phyloP scores from a whole-genome alignment of 2,113 vertebrate genomes.

The Otocyon megalotis region DNA sequence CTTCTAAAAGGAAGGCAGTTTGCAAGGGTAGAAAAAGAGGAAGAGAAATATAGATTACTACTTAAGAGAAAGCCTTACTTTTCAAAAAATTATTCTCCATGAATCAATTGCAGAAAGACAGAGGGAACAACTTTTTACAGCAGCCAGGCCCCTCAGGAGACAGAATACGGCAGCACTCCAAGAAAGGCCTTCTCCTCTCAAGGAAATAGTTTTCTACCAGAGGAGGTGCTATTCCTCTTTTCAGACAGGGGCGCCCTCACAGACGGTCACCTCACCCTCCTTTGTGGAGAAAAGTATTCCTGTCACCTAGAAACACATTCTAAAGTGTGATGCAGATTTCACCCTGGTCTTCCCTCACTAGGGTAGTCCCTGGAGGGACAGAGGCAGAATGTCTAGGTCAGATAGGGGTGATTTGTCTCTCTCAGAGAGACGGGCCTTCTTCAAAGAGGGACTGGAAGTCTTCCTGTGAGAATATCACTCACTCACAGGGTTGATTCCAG shows the following conservation, averaged over 20 bases:
- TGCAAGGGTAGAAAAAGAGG: conserved; percentile 19
- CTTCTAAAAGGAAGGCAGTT: conserved; percentile 48
- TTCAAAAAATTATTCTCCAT: conserved; percentile 40
- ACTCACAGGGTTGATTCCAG: conserved; percentile 30
- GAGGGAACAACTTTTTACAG: conserved; percentile 49
- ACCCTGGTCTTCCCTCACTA: not conserved
- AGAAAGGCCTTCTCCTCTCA: not conserved
- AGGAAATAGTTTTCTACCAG: not conserved
- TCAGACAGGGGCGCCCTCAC: not conserved
- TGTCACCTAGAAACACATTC: not conserved
- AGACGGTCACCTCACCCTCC: not conserved
- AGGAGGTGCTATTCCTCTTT: not conserved
- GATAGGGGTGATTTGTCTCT: conserved; percentile 29
- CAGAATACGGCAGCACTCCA: not conserved
- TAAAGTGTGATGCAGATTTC: not conserved
- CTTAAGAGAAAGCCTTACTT: conserved; percentile 21
- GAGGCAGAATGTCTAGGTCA: conserved; percentile 30
- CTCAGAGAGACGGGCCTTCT: conserved; percentile 19
- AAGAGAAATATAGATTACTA: conserved; percentile 35
- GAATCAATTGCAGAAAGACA: conserved; percentile 39
- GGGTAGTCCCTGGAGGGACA: conserved; percentile 15
- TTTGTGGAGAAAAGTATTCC: conserved; percentile 13
- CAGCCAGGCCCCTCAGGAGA: not conserved
- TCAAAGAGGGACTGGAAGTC: conserved; percentile 41
- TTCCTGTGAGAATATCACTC: conserved; percentile 53